A percentile compares a stretch with the other conserved stretches of the same genome.
Evolutionary conservation across 2,113 vertebrate genomes (phyloP).

Genomic region (Notiomystis cincta): DNA sequence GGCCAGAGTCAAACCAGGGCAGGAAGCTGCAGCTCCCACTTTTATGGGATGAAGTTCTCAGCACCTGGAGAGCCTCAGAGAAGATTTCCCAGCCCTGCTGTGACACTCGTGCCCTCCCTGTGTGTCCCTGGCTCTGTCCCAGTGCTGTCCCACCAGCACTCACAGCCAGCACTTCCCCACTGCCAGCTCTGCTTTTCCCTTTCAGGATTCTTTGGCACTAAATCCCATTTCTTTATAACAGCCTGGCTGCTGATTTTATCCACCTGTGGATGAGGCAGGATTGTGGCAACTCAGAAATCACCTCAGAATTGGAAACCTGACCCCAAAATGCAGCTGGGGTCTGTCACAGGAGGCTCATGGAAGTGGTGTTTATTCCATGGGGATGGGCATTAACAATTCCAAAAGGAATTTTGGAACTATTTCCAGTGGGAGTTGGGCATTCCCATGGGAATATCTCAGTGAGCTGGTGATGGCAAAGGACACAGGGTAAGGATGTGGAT

Average conservation of each 20-base stretch:
- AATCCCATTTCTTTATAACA: fast-evolving
- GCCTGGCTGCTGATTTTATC: neutral
- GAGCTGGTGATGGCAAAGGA: neutral
- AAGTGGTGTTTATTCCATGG: fast-evolving
- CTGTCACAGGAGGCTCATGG: neutral
- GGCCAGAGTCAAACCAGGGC: no score
- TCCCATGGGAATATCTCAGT: neutral
- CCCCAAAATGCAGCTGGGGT: neutral
- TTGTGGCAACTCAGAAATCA: neutral
- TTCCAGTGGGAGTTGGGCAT: neutral
- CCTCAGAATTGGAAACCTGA: neutral
- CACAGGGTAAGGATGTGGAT: neutral
- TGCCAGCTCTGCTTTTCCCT: neutral
- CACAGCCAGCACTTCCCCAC: neutral
- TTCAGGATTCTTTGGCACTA: neutral
- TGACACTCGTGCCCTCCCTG: neutral
- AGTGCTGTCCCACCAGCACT: fast-evolving
- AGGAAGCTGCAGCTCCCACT: neutral
- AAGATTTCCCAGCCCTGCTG: neutral
- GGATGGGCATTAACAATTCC: neutral
- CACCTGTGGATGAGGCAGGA: fast-evolving
- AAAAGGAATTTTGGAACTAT: neutral
- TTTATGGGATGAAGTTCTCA: neutral
- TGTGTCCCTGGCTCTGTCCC: fast-evolving
- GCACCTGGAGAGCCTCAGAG: neutral